Evolutionary conservation across 2,797 vertebrate species (phyloP).

Genomic region (Lepus townsendii): DNA sequence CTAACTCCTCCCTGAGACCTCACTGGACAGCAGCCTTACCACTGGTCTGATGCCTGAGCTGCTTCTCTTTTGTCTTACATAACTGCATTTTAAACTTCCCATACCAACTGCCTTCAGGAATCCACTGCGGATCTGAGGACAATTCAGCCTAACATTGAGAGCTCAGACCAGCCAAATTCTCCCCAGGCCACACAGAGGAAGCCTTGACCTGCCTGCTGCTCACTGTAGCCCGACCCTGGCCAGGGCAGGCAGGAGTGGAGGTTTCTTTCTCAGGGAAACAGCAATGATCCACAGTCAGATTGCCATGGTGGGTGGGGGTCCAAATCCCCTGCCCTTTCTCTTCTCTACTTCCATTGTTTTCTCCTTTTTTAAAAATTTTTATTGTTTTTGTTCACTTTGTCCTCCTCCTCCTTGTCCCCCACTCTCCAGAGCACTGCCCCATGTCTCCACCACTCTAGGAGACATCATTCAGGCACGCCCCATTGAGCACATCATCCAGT

Average conservation of each 20-base stretch:
- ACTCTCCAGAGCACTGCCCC: background rate
- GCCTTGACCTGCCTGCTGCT: background rate
- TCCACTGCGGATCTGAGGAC: background rate
- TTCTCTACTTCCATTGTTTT: background rate
- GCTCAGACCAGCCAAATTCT: background rate
- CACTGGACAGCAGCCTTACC: background rate
- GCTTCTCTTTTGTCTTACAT: background rate
- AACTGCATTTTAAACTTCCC: conserved; percentile 41
- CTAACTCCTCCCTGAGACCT: background rate
- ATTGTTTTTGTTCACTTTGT: background rate
- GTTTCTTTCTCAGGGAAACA: background rate
- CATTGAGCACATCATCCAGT: background rate
- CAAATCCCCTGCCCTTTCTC: background rate
- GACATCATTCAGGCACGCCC: background rate
- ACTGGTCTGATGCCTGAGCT: background rate
- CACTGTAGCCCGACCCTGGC: background rate
- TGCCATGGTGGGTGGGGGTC: accelerated
- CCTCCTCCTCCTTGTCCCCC: background rate
- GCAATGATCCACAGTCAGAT: background rate
- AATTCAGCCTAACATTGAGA: background rate
- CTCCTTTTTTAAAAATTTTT: background rate
- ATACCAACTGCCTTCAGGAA: background rate
- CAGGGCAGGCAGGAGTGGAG: background rate
- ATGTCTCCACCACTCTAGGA: background rate
- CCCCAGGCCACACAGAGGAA: background rate